A percentile compares a stretch with the other conserved stretches of the same genome.
phyloP scores from a whole-genome alignment of 1,140 invertebrate genomes.

The Scaptomyza pallida region DNA sequence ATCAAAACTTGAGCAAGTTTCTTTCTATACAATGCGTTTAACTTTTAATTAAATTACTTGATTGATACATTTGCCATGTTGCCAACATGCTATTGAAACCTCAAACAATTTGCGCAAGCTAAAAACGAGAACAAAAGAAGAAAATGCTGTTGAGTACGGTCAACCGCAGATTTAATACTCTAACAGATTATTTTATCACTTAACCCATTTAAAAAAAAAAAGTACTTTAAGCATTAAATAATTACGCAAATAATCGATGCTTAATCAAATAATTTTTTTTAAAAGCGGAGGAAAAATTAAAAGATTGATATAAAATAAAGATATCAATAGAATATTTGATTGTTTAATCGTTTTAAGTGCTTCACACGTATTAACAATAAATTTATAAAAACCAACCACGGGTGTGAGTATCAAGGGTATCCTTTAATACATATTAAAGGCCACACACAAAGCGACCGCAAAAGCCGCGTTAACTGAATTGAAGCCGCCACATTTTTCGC shows the following conservation, averaged over 20 bases:
- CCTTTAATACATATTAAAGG: slow-evolving; percentile 50
- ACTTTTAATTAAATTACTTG: slow-evolving; percentile 68
- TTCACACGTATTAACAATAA: not conserved
- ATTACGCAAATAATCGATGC: too few species aligned
- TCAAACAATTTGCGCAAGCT: slow-evolving; percentile 35
- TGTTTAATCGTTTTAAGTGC: not conserved
- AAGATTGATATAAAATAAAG: not conserved
- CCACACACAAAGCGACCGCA: slow-evolving; percentile 36
- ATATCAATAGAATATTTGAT: not conserved
- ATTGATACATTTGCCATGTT: slow-evolving; percentile 50
- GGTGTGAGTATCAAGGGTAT: not conserved
- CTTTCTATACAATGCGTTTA: slow-evolving; percentile 5
- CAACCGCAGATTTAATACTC: not conserved
- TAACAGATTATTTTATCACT: not conserved
- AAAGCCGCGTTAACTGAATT: slow-evolving; percentile 65
- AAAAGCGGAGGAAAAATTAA: not conserved
- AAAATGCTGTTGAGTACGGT: not conserved
- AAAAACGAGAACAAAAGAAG: slow-evolving; percentile 3
- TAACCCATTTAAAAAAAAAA: too few species aligned
- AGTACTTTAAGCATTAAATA: too few species aligned
- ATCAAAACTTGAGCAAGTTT: not conserved
- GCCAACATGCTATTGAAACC: slow-evolving; percentile 40
- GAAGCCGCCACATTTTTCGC: slow-evolving; percentile 61
- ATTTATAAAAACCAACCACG: not conserved
- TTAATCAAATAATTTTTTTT: too few species aligned